These are phyloP conservation scores for Platygyra sinensis DNA, from an alignment of 64 coral and sea anemone species.

Conservation along the genomic window DNA sequence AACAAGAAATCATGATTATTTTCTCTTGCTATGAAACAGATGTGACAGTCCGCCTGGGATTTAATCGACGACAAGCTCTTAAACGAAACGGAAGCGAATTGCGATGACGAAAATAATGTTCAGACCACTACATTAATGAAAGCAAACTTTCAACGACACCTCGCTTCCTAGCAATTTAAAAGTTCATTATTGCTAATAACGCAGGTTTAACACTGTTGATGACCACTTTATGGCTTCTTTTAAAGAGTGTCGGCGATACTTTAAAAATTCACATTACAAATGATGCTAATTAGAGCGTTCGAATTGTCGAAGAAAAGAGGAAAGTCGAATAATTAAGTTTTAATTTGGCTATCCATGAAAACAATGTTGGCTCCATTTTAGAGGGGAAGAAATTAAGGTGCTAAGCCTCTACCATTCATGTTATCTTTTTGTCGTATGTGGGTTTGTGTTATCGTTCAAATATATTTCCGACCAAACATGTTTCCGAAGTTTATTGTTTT, in stretches of 20 bases:
- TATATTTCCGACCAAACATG: slow-evolving; percentile 1
- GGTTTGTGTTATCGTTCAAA: background rate
- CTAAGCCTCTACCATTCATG: background rate
- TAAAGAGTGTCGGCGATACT: background rate
- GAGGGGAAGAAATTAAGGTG: background rate
- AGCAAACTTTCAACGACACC: slow-evolving; percentile 8
- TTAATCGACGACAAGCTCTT: background rate
- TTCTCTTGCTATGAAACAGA: too few relatives aligned
- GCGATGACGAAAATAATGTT: slow-evolving; percentile 15
- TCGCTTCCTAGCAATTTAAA: slow-evolving; percentile 2
- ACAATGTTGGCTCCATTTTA: background rate
- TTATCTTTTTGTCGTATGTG: background rate
- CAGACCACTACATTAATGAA: slow-evolving; percentile 5
- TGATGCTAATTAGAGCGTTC: slow-evolving; percentile 14
- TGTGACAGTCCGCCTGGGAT: background rate
- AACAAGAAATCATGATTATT: too few relatives aligned
- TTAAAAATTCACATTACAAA: background rate
- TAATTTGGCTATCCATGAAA: background rate
- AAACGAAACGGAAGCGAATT: background rate
- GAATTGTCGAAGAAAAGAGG: background rate
- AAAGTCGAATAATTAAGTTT: background rate
- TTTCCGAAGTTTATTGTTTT: background rate
- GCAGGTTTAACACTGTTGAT: background rate
- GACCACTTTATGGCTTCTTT: background rate
- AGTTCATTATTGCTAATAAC: background rate